Evolutionary conservation across 2,113 vertebrate species (phyloP).

Genomic region (Natator depressus): DNA sequence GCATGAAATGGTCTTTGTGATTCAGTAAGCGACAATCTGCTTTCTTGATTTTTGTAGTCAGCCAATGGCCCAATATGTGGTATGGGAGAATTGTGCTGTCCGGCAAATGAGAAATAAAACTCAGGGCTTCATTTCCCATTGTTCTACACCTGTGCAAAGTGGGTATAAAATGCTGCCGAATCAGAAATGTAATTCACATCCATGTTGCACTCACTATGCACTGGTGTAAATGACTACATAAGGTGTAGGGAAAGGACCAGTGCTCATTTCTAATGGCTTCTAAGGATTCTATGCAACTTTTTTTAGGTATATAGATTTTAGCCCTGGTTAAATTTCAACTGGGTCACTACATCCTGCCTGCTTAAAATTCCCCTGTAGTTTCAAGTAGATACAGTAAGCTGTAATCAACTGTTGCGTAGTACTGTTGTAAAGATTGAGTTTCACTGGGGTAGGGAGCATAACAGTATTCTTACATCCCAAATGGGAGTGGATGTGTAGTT

Average conservation of each 20-base stretch:
- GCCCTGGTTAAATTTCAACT: constrained; percentile 4
- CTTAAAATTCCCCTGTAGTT: constrained; percentile 28
- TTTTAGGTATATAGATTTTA: not conserved
- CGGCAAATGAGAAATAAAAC: not conserved
- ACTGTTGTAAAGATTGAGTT: not conserved
- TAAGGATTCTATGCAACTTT: not conserved
- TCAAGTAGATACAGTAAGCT: constrained; percentile 6
- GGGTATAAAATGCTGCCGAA: not conserved
- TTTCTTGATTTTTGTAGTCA: not conserved
- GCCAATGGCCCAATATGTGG: fast-evolving
- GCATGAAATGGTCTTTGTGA: not conserved
- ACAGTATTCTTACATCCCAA: not conserved
- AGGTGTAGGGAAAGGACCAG: not conserved
- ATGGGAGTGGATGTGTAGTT: not conserved
- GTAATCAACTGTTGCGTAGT: not conserved
- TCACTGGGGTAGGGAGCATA: not conserved
- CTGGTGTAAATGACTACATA: not conserved
- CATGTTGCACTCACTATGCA: not conserved
- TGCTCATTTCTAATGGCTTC: not conserved
- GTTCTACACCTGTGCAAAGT: not conserved
- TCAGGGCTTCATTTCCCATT: too few species aligned
- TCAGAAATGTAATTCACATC: not conserved
- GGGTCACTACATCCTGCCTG: constrained; percentile 18
- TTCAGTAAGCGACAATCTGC: not conserved
- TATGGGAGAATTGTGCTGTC: not conserved